Percentiles rank a stretch among this genome's conserved stretches.
Conservation (phyloP, 2,797 vertebrate species). For the Artibeus jamaicensis region DNA sequence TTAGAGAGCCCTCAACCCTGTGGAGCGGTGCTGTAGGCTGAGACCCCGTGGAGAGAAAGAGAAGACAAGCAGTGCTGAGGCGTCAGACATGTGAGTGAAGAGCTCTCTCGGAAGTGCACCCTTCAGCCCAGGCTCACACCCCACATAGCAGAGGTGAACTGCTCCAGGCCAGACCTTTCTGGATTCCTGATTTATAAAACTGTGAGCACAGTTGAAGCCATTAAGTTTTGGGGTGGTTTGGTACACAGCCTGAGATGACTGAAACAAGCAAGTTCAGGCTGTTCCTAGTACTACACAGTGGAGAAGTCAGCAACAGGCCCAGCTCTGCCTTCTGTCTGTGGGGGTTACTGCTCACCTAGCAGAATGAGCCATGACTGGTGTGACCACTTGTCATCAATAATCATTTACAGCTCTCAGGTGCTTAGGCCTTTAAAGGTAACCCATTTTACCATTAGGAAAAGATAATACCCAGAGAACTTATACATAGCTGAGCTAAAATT, state of each 20-base stretch:
- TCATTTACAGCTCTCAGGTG: background rate
- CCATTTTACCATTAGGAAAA: background rate
- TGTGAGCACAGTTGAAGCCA: background rate
- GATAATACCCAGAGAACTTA: background rate
- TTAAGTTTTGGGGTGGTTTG: background rate
- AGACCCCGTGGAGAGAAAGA: background rate
- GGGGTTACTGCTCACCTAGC: background rate
- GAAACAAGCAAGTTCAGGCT: background rate
- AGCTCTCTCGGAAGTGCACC: background rate
- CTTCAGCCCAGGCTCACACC: background rate
- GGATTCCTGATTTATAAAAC: background rate
- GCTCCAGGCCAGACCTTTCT: background rate
- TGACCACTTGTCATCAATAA: background rate
- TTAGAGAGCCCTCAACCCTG: background rate
- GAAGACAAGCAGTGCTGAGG: background rate
- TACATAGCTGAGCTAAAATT: slow-evolving; percentile 3
- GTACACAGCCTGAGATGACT: background rate
- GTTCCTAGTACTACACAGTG: background rate
- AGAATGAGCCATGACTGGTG: background rate
- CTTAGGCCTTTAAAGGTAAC: background rate
- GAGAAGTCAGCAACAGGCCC: background rate
- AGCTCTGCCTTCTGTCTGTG: background rate
- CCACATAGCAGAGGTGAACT: background rate
- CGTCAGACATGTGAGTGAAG: background rate
- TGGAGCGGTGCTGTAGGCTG: background rate